These are phyloP conservation scores for Bombycilla garrulus DNA, from an alignment of 2,113 vertebrate genomes.

Conservation along the genomic window DNA sequence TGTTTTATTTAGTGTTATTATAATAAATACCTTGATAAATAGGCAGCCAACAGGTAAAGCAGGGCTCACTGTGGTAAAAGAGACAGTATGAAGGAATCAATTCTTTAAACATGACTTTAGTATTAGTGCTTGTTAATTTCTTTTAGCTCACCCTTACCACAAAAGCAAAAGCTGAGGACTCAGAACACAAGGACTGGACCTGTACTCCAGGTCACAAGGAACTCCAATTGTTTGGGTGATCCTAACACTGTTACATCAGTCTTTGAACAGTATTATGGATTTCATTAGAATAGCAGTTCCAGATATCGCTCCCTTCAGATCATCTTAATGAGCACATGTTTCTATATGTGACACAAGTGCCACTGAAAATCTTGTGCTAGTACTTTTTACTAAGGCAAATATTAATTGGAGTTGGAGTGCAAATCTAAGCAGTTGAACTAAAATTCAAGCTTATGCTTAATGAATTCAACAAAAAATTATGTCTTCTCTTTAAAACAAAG, in stretches of 20 bases:
- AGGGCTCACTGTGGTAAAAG: background rate
- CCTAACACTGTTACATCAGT: background rate
- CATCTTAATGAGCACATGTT: background rate
- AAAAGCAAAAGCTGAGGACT: background rate
- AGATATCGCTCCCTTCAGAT: background rate
- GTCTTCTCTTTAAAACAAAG: background rate
- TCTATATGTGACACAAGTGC: background rate
- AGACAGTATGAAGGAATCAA: background rate
- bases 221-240: background rate
- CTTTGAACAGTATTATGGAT: background rate
- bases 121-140: background rate
- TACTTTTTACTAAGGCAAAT: background rate
- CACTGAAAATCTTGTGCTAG: background rate
- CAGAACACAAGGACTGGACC: background rate
- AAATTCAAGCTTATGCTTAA: background rate
- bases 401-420: background rate
- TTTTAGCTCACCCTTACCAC: background rate
- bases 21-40: background rate
- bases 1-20: background rate
- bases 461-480: background rate
- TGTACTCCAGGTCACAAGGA: background rate
- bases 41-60: background rate
- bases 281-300: background rate
- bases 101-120: background rate
- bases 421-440: background rate